phyloP scores from a whole-genome alignment of 2,888 invertebrate genomes.

The Chymomyza caudatula region DNA sequence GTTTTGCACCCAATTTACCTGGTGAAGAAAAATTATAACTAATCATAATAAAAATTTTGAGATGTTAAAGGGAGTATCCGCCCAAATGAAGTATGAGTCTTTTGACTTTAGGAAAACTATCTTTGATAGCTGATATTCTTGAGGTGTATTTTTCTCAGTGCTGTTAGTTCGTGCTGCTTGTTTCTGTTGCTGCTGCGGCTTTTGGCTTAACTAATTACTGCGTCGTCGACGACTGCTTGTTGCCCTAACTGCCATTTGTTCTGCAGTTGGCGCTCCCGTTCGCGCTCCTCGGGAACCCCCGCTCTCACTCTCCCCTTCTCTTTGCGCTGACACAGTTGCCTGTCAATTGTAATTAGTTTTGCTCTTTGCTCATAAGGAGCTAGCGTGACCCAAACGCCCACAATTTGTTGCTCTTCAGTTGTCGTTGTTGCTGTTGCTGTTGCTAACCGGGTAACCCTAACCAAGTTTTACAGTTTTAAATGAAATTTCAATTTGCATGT shows the following conservation, averaged over 20 bases:
- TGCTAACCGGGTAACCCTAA: not conserved
- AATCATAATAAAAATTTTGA: no score
- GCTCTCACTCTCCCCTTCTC: not conserved
- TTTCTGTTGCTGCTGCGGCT: constrained; percentile 16
- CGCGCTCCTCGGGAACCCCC: no score
- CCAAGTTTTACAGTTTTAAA: constrained; percentile 22
- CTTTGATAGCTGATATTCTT: no score
- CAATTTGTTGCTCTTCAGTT: not conserved
- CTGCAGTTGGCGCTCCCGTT: not conserved
- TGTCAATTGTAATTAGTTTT: constrained; percentile 74
- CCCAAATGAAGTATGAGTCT: no score
- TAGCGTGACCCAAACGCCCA: not conserved
- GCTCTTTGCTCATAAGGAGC: constrained; percentile 57
- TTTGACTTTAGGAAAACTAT: no score
- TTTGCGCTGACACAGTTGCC: constrained; percentile 54
- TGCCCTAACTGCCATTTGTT: not conserved
- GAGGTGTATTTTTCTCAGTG: not conserved
- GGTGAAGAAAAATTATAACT: no score
- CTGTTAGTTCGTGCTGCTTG: not conserved
- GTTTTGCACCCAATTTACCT: no score
- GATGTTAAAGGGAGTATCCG: no score
- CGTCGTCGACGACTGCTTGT: not conserved
- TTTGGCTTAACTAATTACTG: constrained; percentile 72
- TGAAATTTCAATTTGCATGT: constrained; percentile 47
- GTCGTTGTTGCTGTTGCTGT: not conserved